Evolutionary conservation across 2,888 invertebrate genomes (phyloP).

Genomic region (Rutpela maculata): DNA sequence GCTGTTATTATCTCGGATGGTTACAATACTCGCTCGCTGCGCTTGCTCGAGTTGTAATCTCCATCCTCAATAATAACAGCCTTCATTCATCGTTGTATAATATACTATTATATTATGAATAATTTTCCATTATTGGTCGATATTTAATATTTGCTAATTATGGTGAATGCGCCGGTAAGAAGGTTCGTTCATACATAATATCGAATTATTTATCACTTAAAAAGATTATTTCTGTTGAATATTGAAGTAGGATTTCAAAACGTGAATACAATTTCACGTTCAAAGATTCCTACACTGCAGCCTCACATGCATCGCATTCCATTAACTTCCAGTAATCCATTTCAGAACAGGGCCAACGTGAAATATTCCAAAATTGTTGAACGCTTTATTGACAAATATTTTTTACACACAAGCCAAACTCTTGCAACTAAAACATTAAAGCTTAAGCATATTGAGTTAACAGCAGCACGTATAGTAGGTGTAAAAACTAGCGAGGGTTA

Average conservation of each 20-base stretch:
- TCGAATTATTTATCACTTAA: not conserved
- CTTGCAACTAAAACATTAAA: no score
- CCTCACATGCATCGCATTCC: conserved; percentile 17
- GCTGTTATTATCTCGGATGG: no score
- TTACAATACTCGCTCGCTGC: no score
- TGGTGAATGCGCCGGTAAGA: not conserved
- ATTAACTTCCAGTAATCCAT: not conserved
- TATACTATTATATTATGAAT: no score
- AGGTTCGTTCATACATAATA: not conserved
- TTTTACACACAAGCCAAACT: not conserved
- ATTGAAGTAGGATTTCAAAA: conserved; percentile 4
- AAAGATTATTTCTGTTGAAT: not conserved
- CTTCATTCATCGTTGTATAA: no score
- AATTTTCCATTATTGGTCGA: no score
- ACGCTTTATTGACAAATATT: conserved; percentile 10
- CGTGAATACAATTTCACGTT: conserved; percentile 12
- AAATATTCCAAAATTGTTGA: conserved; percentile 20
- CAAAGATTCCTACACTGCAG: conserved; percentile 28
- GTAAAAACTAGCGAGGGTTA: no score
- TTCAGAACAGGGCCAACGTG: conserved; percentile 25
- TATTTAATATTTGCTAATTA: no score
- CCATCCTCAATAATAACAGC: no score
- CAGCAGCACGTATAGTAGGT: not conserved
- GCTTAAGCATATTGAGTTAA: not conserved
- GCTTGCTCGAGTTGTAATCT: no score